Percentiles rank a stretch among this genome's conserved stretches.
Conservation (phyloP, 2,797 vertebrate species). For the Glyptemys insculpta region DNA sequence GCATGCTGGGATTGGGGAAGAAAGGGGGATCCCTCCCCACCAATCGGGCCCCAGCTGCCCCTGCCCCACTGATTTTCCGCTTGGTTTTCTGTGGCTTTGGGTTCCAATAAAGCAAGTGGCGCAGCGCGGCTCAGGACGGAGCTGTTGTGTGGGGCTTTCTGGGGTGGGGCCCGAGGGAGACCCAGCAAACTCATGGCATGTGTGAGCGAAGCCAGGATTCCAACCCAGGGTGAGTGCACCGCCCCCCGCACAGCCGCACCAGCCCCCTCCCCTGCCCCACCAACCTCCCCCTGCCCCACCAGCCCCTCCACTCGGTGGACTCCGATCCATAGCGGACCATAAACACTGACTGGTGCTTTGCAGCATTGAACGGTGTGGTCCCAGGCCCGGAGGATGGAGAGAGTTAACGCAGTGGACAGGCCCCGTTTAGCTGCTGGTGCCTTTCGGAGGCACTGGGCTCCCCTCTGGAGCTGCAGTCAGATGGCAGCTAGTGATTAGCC, state of each 20-base stretch:
- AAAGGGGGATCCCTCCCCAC: background rate
- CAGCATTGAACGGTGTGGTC: no score
- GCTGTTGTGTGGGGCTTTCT: background rate
- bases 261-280: accelerated
- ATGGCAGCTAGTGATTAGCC: no score
- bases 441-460: background rate
- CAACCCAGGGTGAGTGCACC: background rate
- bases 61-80: background rate
- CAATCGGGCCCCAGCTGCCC: background rate
- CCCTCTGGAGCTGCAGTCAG: background rate
- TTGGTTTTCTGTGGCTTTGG: background rate
- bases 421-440: no score
- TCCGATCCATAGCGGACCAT: background rate
- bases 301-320: background rate
- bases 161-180: background rate
- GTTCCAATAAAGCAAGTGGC: background rate
- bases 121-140: background rate
- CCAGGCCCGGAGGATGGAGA: background rate
- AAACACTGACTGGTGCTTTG: background rate
- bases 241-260: background rate
- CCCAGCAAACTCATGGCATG: background rate
- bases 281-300: background rate
- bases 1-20: background rate
- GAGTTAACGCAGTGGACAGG: background rate
- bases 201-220: background rate